phyloP scores from a whole-genome alignment of 2,797 vertebrate species.

The Enteromius viviparus region DNA sequence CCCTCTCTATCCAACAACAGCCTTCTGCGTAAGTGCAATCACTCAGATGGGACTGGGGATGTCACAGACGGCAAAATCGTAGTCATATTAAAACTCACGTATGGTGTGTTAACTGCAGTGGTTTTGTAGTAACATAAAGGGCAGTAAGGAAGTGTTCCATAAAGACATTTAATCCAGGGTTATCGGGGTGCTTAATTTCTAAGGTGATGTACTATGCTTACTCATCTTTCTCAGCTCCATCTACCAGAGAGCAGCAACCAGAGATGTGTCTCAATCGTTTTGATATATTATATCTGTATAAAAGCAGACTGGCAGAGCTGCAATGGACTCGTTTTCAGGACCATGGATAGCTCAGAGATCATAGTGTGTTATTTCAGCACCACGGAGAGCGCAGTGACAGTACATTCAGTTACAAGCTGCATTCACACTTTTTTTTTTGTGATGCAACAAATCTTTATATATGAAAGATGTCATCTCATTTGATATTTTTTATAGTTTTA shows the following conservation, averaged over 20 bases:
- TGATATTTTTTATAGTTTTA: background rate
- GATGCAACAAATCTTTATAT: constrained; percentile 44
- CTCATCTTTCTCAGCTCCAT: constrained; percentile 18
- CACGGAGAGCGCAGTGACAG: constrained; percentile 25
- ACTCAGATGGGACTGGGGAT: constrained; percentile 34
- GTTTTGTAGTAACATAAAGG: constrained; percentile 5
- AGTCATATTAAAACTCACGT: background rate
- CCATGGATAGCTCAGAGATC: constrained; percentile 7
- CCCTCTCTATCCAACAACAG: constrained; percentile 60
- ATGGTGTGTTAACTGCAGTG: background rate
- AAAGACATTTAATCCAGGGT: constrained; percentile 22
- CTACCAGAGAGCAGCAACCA: constrained; percentile 8
- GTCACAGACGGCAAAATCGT: background rate
- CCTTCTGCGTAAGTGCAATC: constrained; percentile 29
- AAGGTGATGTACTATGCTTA: constrained; percentile 2
- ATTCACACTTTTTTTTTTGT: background rate
- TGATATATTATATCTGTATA: constrained; percentile 5
- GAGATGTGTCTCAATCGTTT: background rate
- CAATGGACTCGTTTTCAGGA: background rate
- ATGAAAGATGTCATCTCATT: background rate
- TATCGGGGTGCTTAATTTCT: background rate
- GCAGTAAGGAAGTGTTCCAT: background rate
- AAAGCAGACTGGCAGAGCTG: constrained; percentile 1
- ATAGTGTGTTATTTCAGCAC: constrained; percentile 39
- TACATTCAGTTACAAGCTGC: background rate